Percentiles rank a stretch among this genome's conserved stretches.
phyloP scores from a whole-genome alignment of 1,140 invertebrate species.

The Aplysia californica region DNA sequence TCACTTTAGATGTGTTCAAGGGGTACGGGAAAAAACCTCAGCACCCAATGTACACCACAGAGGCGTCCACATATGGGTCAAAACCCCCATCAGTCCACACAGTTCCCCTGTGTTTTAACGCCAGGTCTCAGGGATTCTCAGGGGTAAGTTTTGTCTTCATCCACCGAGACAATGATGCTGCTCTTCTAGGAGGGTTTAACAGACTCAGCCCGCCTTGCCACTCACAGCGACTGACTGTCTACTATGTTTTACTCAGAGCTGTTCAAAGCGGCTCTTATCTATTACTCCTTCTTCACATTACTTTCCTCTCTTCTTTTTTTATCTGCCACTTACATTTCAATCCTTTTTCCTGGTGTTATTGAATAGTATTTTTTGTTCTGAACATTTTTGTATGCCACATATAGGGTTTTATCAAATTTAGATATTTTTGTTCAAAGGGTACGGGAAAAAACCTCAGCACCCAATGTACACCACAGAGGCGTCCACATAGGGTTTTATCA shows the following conservation, averaged over 20 bases:
- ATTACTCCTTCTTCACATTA: too few relatives aligned
- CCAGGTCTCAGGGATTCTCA: constrained; percentile 63
- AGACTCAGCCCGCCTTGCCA: too few relatives aligned
- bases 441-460: constrained; percentile 56
- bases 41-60: constrained; percentile 65
- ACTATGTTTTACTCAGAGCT: too few relatives aligned
- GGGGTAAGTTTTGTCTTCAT: constrained; percentile 42
- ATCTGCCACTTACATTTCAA: too few relatives aligned
- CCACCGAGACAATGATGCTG: neutral
- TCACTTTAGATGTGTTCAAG: constrained; percentile 52
- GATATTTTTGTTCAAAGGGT: constrained; percentile 62
- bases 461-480: constrained; percentile 64
- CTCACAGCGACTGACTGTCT: too few relatives aligned
- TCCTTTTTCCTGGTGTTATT: too few relatives aligned
- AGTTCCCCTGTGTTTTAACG: constrained; percentile 60
- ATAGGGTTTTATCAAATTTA: too few relatives aligned
- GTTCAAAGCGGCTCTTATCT: too few relatives aligned
- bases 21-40: constrained; percentile 56
- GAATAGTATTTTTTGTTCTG: too few relatives aligned
- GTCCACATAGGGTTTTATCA: constrained; percentile 55
- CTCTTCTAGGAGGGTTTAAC: too few relatives aligned
- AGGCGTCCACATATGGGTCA: constrained; percentile 48
- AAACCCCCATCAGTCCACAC: constrained; percentile 61
- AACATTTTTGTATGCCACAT: too few relatives aligned
- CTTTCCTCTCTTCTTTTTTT: neutral